Percentiles rank a stretch among this genome's conserved stretches.
Evolutionary conservation across 2,113 vertebrate genomes (phyloP).

Genomic region (Chloropsis hardwickii): DNA sequence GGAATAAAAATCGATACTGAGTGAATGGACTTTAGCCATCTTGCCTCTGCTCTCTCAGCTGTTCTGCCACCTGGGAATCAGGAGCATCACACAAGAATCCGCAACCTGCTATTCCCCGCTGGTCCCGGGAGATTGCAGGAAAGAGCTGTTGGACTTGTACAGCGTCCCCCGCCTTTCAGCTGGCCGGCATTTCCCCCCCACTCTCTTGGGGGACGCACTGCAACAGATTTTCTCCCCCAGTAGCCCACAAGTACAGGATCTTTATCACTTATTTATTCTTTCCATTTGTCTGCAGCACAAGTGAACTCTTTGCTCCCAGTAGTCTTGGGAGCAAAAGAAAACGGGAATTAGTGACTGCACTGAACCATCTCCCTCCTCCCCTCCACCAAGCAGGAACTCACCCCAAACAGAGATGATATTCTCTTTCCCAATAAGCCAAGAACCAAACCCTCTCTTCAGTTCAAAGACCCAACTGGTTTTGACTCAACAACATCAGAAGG

Average conservation of each 20-base stretch:
- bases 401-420: neutral
- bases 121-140: too few species aligned
- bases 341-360: neutral
- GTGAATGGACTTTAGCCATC: too few species aligned
- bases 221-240: neutral
- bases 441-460: neutral
- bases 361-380: neutral
- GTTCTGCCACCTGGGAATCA: too few species aligned
- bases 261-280: neutral
- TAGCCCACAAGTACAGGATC: neutral
- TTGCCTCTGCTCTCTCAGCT: too few species aligned
- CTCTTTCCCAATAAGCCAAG: neutral
- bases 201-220: too few species aligned
- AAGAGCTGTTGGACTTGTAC: too few species aligned
- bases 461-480: neutral
- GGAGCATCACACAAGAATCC: too few species aligned
- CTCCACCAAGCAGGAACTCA: neutral
- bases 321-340: neutral
- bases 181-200: too few species aligned
- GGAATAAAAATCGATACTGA: too few species aligned
- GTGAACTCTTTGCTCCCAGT: neutral
- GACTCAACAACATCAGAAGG: neutral
- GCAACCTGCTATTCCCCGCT: too few species aligned
- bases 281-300: neutral
- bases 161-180: too few species aligned